phyloP scores from a whole-genome alignment of 2,797 vertebrate genomes.

The Myotis daubentonii region DNA sequence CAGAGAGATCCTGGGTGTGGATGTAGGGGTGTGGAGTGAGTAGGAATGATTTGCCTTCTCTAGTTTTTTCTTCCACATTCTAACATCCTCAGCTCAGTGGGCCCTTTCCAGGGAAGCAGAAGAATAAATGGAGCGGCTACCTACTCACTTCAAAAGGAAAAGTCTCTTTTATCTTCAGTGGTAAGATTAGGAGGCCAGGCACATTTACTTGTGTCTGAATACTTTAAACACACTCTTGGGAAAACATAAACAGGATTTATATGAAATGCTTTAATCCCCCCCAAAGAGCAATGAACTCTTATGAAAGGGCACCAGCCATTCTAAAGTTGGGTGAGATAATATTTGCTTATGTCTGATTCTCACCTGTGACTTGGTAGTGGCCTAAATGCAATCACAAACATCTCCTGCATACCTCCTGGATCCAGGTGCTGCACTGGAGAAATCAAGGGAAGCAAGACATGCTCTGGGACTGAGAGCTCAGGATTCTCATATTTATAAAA shows the following conservation, averaged over 20 bases:
- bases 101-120: conserved; percentile 50
- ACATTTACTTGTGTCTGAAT: conserved; percentile 57
- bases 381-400: not conserved
- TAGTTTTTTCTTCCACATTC: conserved; percentile 2
- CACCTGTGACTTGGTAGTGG: not conserved
- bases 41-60: not conserved
- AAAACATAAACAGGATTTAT: conserved; percentile 71
- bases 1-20: too few species aligned
- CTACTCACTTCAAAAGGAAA: conserved; percentile 67
- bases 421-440: accelerated
- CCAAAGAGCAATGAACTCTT: conserved; percentile 35
- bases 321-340: not conserved
- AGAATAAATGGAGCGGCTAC: conserved; percentile 31
- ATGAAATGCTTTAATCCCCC: conserved; percentile 61
- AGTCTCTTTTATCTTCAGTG: conserved; percentile 51
- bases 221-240: conserved; percentile 57
- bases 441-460: accelerated
- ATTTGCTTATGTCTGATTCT: conserved; percentile 7
- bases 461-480: not conserved
- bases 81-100: not conserved
- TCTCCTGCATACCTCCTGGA: not conserved
- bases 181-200: conserved; percentile 57
- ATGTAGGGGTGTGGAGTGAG: not conserved
- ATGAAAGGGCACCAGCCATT: conserved; percentile 2
- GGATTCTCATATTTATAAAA: not conserved